Evolutionary conservation across 2,797 vertebrate species (phyloP).

Genomic region (Danio jaintianensis): DNA sequence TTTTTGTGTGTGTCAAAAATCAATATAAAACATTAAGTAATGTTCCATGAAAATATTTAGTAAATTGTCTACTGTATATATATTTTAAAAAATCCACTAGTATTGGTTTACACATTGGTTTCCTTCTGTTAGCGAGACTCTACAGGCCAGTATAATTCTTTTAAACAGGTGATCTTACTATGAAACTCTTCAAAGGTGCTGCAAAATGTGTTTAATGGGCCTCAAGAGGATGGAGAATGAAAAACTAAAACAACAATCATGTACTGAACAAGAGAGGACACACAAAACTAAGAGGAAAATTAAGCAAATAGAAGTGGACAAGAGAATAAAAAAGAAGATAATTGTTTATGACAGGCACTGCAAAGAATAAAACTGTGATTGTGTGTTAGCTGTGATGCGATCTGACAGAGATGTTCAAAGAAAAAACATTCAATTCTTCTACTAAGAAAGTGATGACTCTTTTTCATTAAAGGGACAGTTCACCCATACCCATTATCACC

Average conservation of each 20-base stretch:
- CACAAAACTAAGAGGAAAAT: not conserved
- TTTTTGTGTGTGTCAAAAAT: no score
- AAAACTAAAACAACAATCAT: not conserved
- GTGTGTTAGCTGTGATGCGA: not conserved
- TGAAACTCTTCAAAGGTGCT: no score
- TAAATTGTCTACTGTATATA: no score
- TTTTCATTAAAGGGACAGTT: not conserved
- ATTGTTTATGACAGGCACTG: not conserved
- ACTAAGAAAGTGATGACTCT: not conserved
- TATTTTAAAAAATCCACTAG: no score
- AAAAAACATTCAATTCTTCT: not conserved
- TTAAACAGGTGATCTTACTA: not conserved
- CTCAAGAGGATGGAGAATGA: not conserved
- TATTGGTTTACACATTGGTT: no score
- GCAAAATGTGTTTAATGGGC: not conserved
- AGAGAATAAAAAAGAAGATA: not conserved
- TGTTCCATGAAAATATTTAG: no score
- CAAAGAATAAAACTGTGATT: constrained; percentile 28
- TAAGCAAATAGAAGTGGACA: not conserved
- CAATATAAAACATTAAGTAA: no score
- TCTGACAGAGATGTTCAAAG: constrained; percentile 20
- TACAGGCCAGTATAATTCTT: not conserved
- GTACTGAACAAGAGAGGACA: not conserved
- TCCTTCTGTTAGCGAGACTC: not conserved
- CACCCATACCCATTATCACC: no score